Conservation (phyloP, 2,797 vertebrate genomes). For the Amblyraja radiata region DNA sequence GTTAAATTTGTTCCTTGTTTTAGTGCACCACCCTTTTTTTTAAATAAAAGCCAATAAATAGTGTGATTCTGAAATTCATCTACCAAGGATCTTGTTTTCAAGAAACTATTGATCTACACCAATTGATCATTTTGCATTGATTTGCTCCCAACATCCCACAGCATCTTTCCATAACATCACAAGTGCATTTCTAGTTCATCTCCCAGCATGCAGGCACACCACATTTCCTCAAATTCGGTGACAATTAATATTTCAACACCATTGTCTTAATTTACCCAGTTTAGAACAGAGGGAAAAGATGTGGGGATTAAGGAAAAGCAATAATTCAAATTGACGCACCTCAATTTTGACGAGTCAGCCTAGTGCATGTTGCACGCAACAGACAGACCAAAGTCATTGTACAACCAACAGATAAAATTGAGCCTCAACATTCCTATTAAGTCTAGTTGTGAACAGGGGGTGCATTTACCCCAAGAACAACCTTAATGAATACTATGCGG, state of each 20-base stretch:
- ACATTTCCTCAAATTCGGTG: neutral
- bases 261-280: neutral
- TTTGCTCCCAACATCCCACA: too few relatives aligned
- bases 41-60: too few relatives aligned
- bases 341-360: neutral
- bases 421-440: too few relatives aligned
- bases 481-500: too few relatives aligned
- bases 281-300: neutral
- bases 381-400: too few relatives aligned
- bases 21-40: neutral
- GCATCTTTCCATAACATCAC: neutral
- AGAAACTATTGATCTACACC: neutral
- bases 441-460: too few relatives aligned
- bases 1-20: neutral
- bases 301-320: too few relatives aligned
- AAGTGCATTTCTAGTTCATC: too few relatives aligned
- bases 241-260: neutral
- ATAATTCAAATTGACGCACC: neutral
- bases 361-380: too few relatives aligned
- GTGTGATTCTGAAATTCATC: neutral
- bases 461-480: too few relatives aligned
- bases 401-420: too few relatives aligned
- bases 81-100: neutral
- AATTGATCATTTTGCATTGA: neutral
- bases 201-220: neutral